Percentiles rank a stretch among this genome's conserved stretches.
These are phyloP conservation scores for Hybos culiciformis DNA, from an alignment of 2,888 invertebrate species.

Conservation along the genomic window DNA sequence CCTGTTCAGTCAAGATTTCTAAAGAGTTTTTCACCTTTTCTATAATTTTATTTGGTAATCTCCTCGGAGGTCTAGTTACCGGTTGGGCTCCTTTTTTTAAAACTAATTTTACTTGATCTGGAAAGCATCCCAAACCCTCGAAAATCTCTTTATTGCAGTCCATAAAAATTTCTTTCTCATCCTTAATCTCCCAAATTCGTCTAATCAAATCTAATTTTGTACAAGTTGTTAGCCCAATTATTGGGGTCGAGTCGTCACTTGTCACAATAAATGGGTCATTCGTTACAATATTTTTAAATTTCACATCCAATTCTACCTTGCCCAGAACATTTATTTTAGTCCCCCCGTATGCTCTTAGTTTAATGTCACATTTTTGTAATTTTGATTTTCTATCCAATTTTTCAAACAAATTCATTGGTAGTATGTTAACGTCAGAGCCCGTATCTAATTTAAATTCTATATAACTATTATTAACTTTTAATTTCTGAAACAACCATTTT, in stretches of 20 bases:
- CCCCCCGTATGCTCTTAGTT: conserved; percentile 1
- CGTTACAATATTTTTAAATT: conserved; percentile 1
- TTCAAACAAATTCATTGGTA: not conserved
- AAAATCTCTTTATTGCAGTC: conserved; percentile 3
- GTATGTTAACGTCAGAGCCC: conserved; percentile 6
- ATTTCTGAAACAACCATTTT: too few species aligned
- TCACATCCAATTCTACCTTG: not conserved
- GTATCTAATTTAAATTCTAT: conserved; percentile 9
- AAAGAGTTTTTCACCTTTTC: conserved; percentile 1
- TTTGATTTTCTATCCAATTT: not conserved
- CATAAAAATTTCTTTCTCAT: conserved; percentile 2
- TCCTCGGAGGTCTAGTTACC: conserved; percentile 2
- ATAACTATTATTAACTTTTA: too few species aligned
- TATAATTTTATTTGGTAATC: not conserved
- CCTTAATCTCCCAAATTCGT: conserved; percentile 2
- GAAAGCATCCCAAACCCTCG: conserved; percentile 3
- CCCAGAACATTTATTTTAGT: conserved; percentile 2
- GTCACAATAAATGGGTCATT: not conserved
- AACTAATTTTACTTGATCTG: not conserved
- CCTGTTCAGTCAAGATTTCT: not conserved
- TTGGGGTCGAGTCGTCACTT: conserved; percentile 2
- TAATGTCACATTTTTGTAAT: not conserved
- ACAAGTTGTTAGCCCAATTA: conserved; percentile 1
- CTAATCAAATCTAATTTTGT: too few species aligned
- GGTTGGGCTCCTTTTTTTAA: not conserved